Evolutionary conservation across 2,888 invertebrate species (phyloP).

Genomic region (Andrena hattorfiana): DNA sequence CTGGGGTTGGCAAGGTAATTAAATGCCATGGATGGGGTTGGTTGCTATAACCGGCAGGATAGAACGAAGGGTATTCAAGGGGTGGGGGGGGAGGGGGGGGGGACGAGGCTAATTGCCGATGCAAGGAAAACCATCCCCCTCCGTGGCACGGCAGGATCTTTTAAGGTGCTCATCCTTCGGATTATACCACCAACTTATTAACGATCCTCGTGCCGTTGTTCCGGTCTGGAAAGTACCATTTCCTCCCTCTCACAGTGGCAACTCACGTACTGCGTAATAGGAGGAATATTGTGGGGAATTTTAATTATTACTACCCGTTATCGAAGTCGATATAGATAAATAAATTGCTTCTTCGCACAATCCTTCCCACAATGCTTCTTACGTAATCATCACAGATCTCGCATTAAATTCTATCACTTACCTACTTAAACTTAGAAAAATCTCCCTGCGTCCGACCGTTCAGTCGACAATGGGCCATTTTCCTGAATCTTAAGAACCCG

Average conservation of each 20-base stretch:
- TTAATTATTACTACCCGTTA: not conserved
- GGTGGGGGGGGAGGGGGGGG: constrained; percentile 79
- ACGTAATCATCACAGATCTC: too few species aligned
- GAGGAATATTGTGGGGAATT: not conserved
- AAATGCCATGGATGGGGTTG: constrained; percentile 84
- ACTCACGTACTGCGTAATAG: not conserved
- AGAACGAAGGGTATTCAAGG: constrained; percentile 79
- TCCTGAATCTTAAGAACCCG: too few species aligned
- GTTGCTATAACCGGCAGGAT: constrained; percentile 80
- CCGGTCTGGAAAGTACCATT: not conserved
- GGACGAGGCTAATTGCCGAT: constrained; percentile 84
- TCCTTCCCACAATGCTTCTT: too few species aligned
- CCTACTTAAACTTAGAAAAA: too few species aligned
- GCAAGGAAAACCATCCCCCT: constrained; percentile 79
- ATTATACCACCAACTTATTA: constrained; percentile 66
- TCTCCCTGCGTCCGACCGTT: too few species aligned
- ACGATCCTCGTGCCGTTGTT: constrained; percentile 36
- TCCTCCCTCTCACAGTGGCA: not conserved
- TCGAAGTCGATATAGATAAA: too few species aligned
- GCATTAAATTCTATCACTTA: too few species aligned
- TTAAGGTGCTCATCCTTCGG: constrained; percentile 81
- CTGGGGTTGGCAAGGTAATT: constrained; percentile 84
- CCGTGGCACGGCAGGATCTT: constrained; percentile 74
- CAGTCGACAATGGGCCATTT: too few species aligned
- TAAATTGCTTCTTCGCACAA: too few species aligned